Evolutionary conservation across 1,140 invertebrate species (phyloP).

Genomic region (Drosophila punjabiensis): DNA sequence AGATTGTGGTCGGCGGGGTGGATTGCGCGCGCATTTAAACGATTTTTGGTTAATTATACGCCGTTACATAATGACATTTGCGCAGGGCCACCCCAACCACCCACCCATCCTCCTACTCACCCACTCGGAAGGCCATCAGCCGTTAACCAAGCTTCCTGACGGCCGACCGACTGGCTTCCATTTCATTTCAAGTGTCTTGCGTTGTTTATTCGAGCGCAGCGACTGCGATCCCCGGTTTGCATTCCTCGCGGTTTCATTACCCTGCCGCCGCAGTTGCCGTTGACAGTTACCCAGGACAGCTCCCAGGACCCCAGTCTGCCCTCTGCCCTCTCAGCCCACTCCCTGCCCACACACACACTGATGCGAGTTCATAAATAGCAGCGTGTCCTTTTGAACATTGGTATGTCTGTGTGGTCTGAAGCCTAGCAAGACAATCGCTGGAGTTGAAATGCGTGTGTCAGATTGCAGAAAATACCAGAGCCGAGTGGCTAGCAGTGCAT

Average conservation of each 20-base stretch:
- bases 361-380: slow-evolving; percentile 41
- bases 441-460: slow-evolving; percentile 50
- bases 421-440: slow-evolving; percentile 41
- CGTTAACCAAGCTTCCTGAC: slow-evolving; percentile 45
- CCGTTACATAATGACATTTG: slow-evolving; percentile 76
- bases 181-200: slow-evolving; percentile 50
- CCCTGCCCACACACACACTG: background rate
- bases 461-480: slow-evolving; percentile 39
- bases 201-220: slow-evolving; percentile 40
- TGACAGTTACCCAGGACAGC: slow-evolving; percentile 33
- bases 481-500: slow-evolving; percentile 31
- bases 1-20: slow-evolving; percentile 54
- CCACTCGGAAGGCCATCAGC: slow-evolving; percentile 17
- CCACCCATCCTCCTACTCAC: slow-evolving; percentile 3
- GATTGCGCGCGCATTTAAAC: slow-evolving; percentile 64
- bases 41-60: slow-evolving; percentile 81
- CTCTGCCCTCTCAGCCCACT: background rate
- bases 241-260: slow-evolving; percentile 55
- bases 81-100: slow-evolving; percentile 46
- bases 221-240: slow-evolving; percentile 27
- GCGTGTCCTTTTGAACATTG: slow-evolving; percentile 17
- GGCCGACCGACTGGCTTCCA: slow-evolving; percentile 30
- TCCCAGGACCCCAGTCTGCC: background rate
- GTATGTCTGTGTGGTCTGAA: slow-evolving; percentile 4
- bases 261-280: slow-evolving; percentile 47